Evolutionary conservation across 2,797 vertebrate genomes (phyloP).

Genomic region (Oreortyx pictus): DNA sequence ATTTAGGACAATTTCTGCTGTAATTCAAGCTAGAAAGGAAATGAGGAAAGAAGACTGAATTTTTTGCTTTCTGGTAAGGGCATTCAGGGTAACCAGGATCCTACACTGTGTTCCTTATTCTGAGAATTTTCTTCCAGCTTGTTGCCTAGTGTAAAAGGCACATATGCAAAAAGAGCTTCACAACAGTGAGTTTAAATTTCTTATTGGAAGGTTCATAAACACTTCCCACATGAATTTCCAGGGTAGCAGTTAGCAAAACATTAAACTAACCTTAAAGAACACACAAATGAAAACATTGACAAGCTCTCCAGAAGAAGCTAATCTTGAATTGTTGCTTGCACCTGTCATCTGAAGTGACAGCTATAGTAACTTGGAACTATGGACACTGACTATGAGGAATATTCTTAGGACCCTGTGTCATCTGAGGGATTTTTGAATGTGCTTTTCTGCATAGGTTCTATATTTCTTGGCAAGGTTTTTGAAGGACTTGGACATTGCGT

Average conservation of each 20-base stretch:
- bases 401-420: not conserved
- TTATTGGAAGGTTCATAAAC: not conserved
- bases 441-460: not conserved
- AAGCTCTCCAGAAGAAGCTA: not conserved
- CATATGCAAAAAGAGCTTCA: accelerated
- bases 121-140: not conserved
- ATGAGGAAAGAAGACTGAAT: not conserved
- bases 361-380: accelerated
- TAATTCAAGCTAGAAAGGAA: not conserved
- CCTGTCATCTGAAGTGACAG: not conserved
- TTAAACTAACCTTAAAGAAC: not conserved
- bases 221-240: not conserved
- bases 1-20: not conserved
- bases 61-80: not conserved
- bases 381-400: not conserved
- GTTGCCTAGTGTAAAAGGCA: not conserved
- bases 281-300: not conserved
- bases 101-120: not conserved
- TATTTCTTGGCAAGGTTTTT: not conserved
- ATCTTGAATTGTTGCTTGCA: not conserved
- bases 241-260: not conserved
- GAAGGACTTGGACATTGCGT: not conserved
- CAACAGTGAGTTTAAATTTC: not conserved
- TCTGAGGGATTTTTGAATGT: not conserved
- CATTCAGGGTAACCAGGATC: not conserved